Conservation (phyloP, 2,797 vertebrate genomes). For the Loriculus beryllinus region DNA sequence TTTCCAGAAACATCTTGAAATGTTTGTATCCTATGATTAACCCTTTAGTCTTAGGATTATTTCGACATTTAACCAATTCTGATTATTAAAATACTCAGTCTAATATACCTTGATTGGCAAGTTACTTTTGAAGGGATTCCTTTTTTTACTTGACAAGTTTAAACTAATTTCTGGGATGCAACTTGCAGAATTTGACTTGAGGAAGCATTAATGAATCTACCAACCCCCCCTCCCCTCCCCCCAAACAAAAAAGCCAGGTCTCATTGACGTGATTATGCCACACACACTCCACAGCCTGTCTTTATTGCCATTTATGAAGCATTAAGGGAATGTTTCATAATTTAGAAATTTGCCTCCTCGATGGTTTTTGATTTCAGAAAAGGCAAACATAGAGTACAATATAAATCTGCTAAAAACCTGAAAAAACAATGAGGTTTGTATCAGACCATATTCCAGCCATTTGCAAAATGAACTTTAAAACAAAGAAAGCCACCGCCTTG, state of each 20-base stretch:
- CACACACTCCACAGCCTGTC: background rate
- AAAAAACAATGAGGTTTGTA: background rate
- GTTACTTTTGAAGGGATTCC: background rate
- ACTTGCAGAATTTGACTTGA: background rate
- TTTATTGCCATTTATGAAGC: background rate
- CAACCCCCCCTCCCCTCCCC: background rate
- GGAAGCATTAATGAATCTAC: background rate
- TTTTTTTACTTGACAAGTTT: background rate
- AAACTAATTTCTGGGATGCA: background rate
- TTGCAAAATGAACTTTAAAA: background rate
- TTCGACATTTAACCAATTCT: background rate
- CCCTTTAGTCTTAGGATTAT: background rate
- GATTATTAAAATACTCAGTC: background rate
- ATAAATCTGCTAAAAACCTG: background rate
- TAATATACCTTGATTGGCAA: background rate
- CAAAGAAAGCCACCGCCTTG: background rate
- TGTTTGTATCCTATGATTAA: background rate
- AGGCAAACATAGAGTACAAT: background rate
- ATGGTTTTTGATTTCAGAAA: background rate
- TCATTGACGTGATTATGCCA: rapidly evolving
- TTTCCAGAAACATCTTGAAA: background rate
- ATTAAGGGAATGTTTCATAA: background rate
- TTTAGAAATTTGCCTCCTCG: background rate
- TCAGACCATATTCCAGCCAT: background rate
- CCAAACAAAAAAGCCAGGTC: background rate